These are phyloP conservation scores for Esox masquinongy DNA, from an alignment of 2,797 vertebrate genomes.

Conservation along the genomic window DNA sequence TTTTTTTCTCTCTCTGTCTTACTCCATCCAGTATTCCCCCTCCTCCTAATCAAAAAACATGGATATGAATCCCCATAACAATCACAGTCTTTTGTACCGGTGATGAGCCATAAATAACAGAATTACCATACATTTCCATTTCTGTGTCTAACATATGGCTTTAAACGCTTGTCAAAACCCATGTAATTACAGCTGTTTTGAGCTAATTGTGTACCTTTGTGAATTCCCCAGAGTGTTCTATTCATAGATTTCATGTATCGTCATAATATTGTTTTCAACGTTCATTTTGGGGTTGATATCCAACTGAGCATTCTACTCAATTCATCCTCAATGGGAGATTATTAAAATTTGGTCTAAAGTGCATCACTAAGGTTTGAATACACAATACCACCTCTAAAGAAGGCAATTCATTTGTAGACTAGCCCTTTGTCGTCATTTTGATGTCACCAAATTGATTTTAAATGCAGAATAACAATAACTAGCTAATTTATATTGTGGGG, in stretches of 20 bases:
- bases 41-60: constrained; percentile 43
- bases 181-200: constrained; percentile 51
- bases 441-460: too few relatives aligned
- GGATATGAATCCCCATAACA: constrained; percentile 38
- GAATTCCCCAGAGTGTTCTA: constrained; percentile 35
- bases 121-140: constrained; percentile 61
- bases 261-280: too few relatives aligned
- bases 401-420: too few relatives aligned
- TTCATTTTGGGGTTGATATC: too few relatives aligned
- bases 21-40: constrained; percentile 9
- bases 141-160: constrained; percentile 45
- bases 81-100: constrained; percentile 31
- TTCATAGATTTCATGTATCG: constrained; percentile 13
- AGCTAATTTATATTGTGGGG: too few relatives aligned
- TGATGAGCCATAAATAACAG: constrained; percentile 42
- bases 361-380: too few relatives aligned
- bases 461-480: too few relatives aligned
- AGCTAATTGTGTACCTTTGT: constrained; percentile 43
- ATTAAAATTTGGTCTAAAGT: too few relatives aligned
- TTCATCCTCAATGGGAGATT: too few relatives aligned
- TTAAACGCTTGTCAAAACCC: constrained; percentile 56
- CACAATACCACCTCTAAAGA: too few relatives aligned
- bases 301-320: too few relatives aligned
- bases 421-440: too few relatives aligned
- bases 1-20: background rate